Evolutionary conservation across 35 echinoderm and acorn worm genomes (phyloP).

Genomic region (Hemicentrotus pulcherrimus): DNA sequence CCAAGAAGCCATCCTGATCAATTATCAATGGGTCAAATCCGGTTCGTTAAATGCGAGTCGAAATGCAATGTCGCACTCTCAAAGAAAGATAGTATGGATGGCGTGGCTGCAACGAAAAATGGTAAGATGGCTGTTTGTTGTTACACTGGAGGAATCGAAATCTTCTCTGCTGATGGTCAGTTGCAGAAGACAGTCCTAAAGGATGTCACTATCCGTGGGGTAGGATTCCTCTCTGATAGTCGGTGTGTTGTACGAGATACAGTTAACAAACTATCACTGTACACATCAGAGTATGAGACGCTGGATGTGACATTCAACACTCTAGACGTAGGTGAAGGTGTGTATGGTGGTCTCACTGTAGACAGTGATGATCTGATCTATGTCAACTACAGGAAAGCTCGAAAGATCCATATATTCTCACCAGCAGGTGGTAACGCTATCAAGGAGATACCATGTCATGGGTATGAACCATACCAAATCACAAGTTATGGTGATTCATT

Average conservation of each 20-base stretch:
- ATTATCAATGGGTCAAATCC: no score
- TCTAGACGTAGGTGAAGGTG: not conserved
- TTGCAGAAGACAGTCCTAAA: not conserved
- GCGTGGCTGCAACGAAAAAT: not conserved
- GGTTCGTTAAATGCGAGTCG: no score
- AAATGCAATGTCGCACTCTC: no score
- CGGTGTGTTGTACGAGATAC: not conserved
- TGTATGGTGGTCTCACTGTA: not conserved
- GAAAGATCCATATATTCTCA: slow-evolving; percentile 20
- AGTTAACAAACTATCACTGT: not conserved
- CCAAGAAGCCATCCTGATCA: not conserved
- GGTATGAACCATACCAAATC: slow-evolving; percentile 20
- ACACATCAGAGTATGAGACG: not conserved
- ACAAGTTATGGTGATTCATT: not conserved
- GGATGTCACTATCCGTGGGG: not conserved
- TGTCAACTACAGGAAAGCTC: not conserved
- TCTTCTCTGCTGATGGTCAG: not conserved
- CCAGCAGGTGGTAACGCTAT: not conserved
- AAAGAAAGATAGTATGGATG: not conserved
- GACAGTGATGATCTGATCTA: slow-evolving; percentile 7
- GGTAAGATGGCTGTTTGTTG: not conserved
- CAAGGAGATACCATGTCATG: slow-evolving; percentile 26
- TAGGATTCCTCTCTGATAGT: not conserved
- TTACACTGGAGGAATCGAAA: not conserved
- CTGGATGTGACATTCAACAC: not conserved